Evolutionary conservation across 2,888 invertebrate species (phyloP).

Genomic region (Cylindroiulus punctatus): DNA sequence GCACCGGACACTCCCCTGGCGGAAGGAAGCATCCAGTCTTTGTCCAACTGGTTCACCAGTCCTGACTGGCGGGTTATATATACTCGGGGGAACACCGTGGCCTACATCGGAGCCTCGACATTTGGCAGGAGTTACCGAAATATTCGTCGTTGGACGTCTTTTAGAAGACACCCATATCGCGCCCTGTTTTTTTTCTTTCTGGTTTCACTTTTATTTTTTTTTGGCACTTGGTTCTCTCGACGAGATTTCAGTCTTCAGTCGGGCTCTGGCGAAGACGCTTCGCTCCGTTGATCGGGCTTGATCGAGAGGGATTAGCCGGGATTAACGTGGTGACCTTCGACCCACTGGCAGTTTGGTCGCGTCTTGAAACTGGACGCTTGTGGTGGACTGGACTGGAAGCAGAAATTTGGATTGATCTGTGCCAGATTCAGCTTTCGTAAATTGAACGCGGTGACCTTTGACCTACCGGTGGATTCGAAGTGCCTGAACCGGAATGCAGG

Average conservation of each 20-base stretch:
- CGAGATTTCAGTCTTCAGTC: not conserved
- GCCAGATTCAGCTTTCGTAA: too few relatives aligned
- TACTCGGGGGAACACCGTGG: slow-evolving; percentile 9
- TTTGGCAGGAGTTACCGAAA: slow-evolving; percentile 38
- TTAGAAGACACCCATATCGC: slow-evolving; percentile 13
- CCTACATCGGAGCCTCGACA: slow-evolving; percentile 39
- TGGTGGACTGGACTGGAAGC: too few relatives aligned
- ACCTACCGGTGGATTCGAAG: not conserved
- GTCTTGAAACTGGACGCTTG: too few relatives aligned
- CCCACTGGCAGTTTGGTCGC: too few relatives aligned
- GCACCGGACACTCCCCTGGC: not conserved
- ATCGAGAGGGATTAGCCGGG: not conserved
- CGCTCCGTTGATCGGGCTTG: not conserved
- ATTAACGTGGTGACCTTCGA: too few relatives aligned
- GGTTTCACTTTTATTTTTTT: not conserved
- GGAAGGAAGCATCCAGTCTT: not conserved
- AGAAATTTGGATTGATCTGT: too few relatives aligned
- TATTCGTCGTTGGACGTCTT: slow-evolving; percentile 39
- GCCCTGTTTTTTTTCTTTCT: not conserved
- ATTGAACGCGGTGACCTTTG: not conserved
- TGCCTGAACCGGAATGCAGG: too few relatives aligned
- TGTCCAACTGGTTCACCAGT: not conserved
- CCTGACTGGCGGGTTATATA: not conserved
- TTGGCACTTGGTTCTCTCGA: slow-evolving; percentile 2
- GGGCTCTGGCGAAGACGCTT: not conserved